Conservation (phyloP, 1,140 invertebrate species). For the Drosophila serrata region DNA sequence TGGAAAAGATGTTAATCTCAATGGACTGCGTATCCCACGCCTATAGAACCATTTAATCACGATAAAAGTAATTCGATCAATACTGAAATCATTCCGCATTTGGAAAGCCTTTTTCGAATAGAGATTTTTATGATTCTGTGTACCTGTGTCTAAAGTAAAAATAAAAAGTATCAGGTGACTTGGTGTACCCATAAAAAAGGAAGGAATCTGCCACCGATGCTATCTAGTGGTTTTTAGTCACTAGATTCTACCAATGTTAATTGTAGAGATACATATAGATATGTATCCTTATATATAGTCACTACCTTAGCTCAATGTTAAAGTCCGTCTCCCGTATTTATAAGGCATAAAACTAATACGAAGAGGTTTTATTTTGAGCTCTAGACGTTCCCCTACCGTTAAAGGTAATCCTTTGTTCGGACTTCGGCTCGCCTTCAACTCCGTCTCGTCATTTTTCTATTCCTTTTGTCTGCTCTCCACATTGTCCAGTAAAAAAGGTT, state of each 20-base stretch:
- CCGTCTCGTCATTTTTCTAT: conserved; percentile 45
- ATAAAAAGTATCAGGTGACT: conserved; percentile 64
- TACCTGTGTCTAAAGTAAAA: conserved; percentile 42
- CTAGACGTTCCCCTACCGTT: conserved; percentile 11
- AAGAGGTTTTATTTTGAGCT: conserved; percentile 52
- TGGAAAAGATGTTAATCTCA: conserved; percentile 1
- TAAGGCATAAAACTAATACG: conserved; percentile 51
- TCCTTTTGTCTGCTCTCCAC: conserved; percentile 73
- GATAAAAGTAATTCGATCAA: conserved; percentile 56
- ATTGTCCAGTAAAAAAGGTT: conserved; percentile 71
- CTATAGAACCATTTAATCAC: conserved; percentile 20
- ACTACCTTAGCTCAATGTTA: neutral
- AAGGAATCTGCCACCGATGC: conserved; percentile 41
- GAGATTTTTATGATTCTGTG: conserved; percentile 11
- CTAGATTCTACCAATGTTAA: neutral
- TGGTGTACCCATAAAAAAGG: conserved; percentile 39
- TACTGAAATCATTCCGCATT: conserved; percentile 67
- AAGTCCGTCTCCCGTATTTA: neutral
- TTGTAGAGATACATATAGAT: neutral
- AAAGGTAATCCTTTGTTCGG: conserved; percentile 53
- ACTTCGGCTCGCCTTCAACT: conserved; percentile 14
- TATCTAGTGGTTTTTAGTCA: conserved; percentile 20
- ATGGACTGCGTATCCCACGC: neutral
- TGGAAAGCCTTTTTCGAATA: conserved; percentile 40
- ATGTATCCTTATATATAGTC: neutral